phyloP scores from a whole-genome alignment of 2,888 invertebrate genomes.

The Dromius quadrimaculatus region DNA sequence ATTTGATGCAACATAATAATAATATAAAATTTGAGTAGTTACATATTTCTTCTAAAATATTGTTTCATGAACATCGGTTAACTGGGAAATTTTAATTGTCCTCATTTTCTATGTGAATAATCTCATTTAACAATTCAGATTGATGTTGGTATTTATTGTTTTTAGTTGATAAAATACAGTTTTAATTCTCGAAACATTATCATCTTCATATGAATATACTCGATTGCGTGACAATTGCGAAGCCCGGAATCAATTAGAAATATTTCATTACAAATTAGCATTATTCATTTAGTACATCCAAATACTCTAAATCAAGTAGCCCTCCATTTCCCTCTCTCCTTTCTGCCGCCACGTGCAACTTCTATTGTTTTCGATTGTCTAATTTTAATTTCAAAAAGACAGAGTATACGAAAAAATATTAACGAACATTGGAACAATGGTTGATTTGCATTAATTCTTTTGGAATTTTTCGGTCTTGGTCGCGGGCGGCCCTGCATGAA shows the following conservation, averaged over 20 bases:
- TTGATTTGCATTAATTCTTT: conserved; percentile 63
- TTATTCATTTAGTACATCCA: conserved; percentile 43
- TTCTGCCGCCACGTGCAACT: conserved; percentile 8
- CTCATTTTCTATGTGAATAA: too few species aligned
- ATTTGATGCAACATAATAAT: too few species aligned
- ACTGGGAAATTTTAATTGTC: too few species aligned
- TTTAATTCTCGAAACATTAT: too few species aligned
- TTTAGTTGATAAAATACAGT: too few species aligned
- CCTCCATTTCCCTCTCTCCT: conserved; percentile 31
- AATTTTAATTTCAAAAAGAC: conserved; percentile 52
- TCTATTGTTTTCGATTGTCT: conserved; percentile 52
- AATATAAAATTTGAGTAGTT: too few species aligned
- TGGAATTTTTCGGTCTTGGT: conserved; percentile 53
- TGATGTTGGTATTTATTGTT: too few species aligned
- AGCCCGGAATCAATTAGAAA: conserved; percentile 31
- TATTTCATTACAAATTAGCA: conserved; percentile 38
- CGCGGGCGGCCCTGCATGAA: conserved; percentile 49
- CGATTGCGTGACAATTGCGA: neutral
- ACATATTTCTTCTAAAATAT: too few species aligned
- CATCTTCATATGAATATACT: neutral
- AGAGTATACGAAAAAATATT: conserved; percentile 44
- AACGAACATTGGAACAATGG: conserved; percentile 59
- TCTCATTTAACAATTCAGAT: too few species aligned
- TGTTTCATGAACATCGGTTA: too few species aligned
- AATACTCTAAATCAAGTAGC: conserved; percentile 49